phyloP scores from a whole-genome alignment of 2,888 invertebrate species.

The Altica lythri region DNA sequence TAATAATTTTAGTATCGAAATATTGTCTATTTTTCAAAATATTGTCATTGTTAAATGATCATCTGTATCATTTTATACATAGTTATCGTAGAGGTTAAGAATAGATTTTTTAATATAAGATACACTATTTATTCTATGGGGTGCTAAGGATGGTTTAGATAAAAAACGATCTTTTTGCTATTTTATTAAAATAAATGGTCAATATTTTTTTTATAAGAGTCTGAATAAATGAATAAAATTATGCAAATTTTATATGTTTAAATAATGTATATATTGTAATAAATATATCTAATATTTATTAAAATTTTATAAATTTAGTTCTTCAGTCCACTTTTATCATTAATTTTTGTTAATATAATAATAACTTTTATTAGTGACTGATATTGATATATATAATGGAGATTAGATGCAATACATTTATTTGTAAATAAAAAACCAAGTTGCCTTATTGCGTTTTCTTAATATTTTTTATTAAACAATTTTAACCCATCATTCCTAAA shows the following conservation, averaged over 20 bases:
- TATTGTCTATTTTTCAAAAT: slow-evolving; percentile 45
- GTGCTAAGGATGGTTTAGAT: slow-evolving; percentile 21
- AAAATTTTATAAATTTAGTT: slow-evolving; percentile 8
- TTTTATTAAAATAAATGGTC: not conserved
- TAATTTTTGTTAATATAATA: not conserved
- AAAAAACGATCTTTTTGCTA: slow-evolving; percentile 5
- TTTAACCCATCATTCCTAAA: too few relatives aligned
- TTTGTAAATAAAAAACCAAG: too few relatives aligned
- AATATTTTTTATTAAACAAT: too few relatives aligned
- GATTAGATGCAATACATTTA: slow-evolving; percentile 7
- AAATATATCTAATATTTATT: slow-evolving; percentile 12
- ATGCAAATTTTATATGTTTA: slow-evolving; percentile 11
- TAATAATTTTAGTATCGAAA: slow-evolving; percentile 33
- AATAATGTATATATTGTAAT: slow-evolving; percentile 16
- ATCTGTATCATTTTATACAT: slow-evolving; percentile 33
- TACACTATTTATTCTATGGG: slow-evolving; percentile 26
- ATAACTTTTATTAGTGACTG: slow-evolving; percentile 4
- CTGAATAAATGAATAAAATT: slow-evolving; percentile 9
- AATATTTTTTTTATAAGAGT: slow-evolving; percentile 11
- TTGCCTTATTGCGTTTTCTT: too few relatives aligned
- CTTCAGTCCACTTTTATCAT: slow-evolving; percentile 1
- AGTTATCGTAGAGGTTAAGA: slow-evolving; percentile 37
- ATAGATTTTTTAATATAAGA: slow-evolving; percentile 23
- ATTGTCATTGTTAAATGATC: slow-evolving; percentile 37
- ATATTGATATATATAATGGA: slow-evolving; percentile 22